Conservation (phyloP, 2,888 invertebrate genomes). For the Drosophila anomalata region DNA sequence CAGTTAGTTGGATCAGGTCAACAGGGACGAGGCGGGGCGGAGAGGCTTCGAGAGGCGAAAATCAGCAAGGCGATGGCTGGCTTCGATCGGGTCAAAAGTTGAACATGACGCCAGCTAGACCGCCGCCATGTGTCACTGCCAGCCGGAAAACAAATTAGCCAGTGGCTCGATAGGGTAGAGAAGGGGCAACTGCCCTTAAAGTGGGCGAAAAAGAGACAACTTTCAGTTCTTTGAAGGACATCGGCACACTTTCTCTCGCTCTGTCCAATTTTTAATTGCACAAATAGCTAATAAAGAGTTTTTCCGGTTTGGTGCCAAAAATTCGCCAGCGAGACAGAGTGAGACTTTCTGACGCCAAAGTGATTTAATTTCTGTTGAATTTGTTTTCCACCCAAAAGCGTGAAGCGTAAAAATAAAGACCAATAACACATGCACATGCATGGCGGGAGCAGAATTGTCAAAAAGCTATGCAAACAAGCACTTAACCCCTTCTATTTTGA, state of each 20-base stretch:
- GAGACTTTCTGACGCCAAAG: conserved; percentile 56
- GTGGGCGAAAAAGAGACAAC: conserved; percentile 42
- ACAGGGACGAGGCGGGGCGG: too few species aligned
- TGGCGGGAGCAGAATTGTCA: conserved; percentile 36
- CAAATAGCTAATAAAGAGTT: conserved; percentile 64
- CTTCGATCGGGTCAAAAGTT: conserved; percentile 68
- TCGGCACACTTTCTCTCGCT: conserved; percentile 20
- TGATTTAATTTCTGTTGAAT: conserved; percentile 45
- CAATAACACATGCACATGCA: conserved; percentile 42
- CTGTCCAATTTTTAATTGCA: conserved; percentile 64
- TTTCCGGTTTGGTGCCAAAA: conserved; percentile 48
- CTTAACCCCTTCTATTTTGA: conserved; percentile 76
- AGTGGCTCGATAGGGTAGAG: not conserved
- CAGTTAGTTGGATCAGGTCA: not conserved
- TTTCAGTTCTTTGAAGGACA: conserved; percentile 28
- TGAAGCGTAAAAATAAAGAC: conserved; percentile 10
- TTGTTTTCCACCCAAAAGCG: conserved; percentile 26
- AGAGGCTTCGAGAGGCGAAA: conserved; percentile 1
- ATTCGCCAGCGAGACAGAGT: conserved; percentile 5
- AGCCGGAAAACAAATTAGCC: conserved; percentile 49
- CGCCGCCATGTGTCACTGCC: conserved; percentile 60
- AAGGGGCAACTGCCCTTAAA: not conserved
- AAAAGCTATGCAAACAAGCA: conserved; percentile 76
- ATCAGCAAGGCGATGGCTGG: conserved; percentile 10
- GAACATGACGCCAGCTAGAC: conserved; percentile 67